Evolutionary conservation across 64 coral and sea anemone genomes (phyloP).

Genomic region (Montipora efflorescens): DNA sequence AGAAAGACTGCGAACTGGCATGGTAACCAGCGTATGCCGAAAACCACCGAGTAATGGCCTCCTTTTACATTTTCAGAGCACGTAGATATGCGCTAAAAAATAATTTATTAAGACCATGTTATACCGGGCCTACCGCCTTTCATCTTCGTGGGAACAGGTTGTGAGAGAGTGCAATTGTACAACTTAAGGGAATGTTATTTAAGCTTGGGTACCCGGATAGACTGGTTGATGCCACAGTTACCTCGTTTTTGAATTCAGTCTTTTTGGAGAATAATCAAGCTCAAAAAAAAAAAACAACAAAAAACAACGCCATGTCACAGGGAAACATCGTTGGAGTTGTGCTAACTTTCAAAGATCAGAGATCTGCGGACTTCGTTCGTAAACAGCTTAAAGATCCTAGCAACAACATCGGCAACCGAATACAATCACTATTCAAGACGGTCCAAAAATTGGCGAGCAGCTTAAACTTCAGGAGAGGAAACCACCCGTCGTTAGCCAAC

Average conservation of each 20-base stretch:
- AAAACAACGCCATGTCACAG: too few relatives aligned
- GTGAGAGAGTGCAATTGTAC: neutral
- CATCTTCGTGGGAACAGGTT: neutral
- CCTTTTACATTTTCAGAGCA: neutral
- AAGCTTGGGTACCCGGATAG: neutral
- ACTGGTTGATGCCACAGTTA: neutral
- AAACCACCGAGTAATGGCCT: neutral
- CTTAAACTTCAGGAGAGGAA: too few relatives aligned
- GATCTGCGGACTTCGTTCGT: too few relatives aligned
- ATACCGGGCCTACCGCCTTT: neutral
- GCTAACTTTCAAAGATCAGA: too few relatives aligned
- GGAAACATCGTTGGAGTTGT: too few relatives aligned
- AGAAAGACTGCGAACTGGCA: neutral
- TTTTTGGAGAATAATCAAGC: neutral
- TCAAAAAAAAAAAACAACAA: too few relatives aligned
- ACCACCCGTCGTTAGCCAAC: too few relatives aligned
- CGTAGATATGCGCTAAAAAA: neutral
- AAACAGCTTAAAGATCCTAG: too few relatives aligned
- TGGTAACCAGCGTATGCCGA: neutral
- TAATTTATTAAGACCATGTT: neutral
- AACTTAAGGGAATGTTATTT: neutral
- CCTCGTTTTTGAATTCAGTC: neutral
- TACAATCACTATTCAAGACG: too few relatives aligned
- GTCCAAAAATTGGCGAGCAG: too few relatives aligned
- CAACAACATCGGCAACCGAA: too few relatives aligned